Evolutionary conservation across 2,888 invertebrate genomes (phyloP).

Genomic region (Acanthopleura granulata): DNA sequence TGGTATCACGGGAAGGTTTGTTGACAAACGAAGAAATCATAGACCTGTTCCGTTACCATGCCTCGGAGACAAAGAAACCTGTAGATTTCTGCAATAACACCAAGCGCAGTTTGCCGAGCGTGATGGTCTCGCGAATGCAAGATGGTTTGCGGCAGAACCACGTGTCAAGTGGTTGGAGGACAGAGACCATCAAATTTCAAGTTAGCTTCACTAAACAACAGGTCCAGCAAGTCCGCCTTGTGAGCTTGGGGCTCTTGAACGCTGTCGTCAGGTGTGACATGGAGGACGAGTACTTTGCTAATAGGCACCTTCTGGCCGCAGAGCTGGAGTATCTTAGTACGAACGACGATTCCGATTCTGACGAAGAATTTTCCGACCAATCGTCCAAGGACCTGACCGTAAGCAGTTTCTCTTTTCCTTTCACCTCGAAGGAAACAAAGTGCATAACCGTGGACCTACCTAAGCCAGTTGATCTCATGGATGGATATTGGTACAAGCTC

Average conservation of each 20-base stretch:
- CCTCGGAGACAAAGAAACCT: not conserved
- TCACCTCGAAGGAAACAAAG: not conserved
- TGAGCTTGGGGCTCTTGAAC: constrained; percentile 8
- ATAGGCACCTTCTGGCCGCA: not conserved
- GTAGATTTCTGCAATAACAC: not conserved
- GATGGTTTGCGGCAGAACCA: not conserved
- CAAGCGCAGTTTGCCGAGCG: not conserved
- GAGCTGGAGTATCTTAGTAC: not conserved
- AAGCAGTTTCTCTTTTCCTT: not conserved
- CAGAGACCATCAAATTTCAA: constrained; percentile 9
- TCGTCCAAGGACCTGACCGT: not conserved
- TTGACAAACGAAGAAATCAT: constrained; percentile 8
- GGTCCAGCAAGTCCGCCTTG: not conserved
- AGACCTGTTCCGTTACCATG: constrained; percentile 6
- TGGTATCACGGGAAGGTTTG: not conserved
- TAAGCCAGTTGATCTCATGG: not conserved
- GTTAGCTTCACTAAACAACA: not conserved
- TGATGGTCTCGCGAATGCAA: constrained; percentile 4
- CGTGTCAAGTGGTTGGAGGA: not conserved
- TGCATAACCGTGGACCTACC: not conserved
- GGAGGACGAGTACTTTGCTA: constrained; percentile 5
- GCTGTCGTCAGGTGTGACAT: not conserved
- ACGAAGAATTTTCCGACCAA: not conserved
- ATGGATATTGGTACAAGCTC: not conserved
- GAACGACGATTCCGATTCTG: not conserved